Evolutionary conservation across 2,797 vertebrate species (phyloP).

Genomic region (Platalea minor): DNA sequence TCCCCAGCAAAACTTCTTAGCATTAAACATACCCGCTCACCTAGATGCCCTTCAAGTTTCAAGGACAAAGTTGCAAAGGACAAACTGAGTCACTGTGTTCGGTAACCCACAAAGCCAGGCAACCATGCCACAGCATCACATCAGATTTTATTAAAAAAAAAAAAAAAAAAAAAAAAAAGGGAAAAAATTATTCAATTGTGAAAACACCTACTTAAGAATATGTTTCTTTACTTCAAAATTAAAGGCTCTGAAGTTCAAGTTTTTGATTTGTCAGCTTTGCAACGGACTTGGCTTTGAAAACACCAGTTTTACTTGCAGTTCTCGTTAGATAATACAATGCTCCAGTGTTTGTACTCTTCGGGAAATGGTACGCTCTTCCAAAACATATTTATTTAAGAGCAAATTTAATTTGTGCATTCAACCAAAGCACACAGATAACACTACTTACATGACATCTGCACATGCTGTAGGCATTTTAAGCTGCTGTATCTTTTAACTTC

Average conservation of each 20-base stretch:
- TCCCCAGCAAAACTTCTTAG: background rate
- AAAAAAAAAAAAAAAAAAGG: background rate
- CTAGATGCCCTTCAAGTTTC: background rate
- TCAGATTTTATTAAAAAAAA: background rate
- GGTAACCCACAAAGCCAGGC: background rate
- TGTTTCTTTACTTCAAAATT: background rate
- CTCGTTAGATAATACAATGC: background rate
- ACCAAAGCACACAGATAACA: background rate
- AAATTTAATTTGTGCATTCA: background rate
- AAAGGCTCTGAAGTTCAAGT: background rate
- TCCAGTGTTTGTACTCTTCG: background rate
- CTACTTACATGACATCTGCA: background rate
- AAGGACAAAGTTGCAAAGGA: background rate
- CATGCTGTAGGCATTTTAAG: background rate
- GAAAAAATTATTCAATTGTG: background rate
- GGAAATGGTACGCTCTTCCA: rapidly evolving
- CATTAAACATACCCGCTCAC: background rate
- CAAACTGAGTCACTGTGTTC: background rate
- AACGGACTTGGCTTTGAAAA: background rate
- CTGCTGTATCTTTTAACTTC: background rate
- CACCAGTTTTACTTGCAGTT: background rate
- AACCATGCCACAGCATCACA: background rate
- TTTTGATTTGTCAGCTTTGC: background rate
- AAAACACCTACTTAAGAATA: background rate
- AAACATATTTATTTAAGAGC: background rate